Evolutionary conservation across 2,888 invertebrate species (phyloP), one percentile per base, ranked within the genome.

Genomic region (Hirtodrosophila confusa): DNA sequence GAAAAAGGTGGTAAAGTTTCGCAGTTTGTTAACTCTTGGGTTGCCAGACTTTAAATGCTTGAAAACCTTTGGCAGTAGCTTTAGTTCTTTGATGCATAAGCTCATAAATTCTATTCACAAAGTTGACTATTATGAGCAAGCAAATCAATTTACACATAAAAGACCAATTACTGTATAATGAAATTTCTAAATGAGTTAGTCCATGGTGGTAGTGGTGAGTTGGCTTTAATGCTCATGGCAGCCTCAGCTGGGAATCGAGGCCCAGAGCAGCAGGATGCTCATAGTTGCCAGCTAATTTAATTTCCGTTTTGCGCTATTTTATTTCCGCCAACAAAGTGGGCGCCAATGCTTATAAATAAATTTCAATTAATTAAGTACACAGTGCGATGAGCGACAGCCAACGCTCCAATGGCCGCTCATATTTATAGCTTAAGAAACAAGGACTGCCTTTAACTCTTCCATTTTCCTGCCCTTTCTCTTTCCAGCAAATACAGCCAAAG

Each of bases 341-440:
- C 45, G 49, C 47, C 51, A 65, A 66, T 76, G 86, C 86, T 85
- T 78, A 78, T 87, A 82, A 85, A 84, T 84, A 87, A 78, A 84
- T 87, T 78, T 82, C 78, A 84, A 84, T 84, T 84, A 87, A 84
- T 84, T 84, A 84, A 69, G 71, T 69, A 67, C 60, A 69, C 65
- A 51, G 45, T 47, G 43, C 48, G 56, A 44, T 48, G 60, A 63
- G 57, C 63, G 44, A 56, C 64, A 58, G 33, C 53, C 31, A 44
- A 41, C 47, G 60, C 58, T 55, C 49, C 69, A 74, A 49, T 45
- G 50, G 53, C 37, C 55, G 50, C 36, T 80, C 76, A 85, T 85
- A 85, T 85, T 85, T 87, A 78, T 74, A 78, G 63, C 58, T 69
- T 56, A 44, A 54, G 55, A 48, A 62, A 50, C 41, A 7, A 17